Evolutionary conservation across 2,888 invertebrate species (phyloP).

Genomic region (Trichacis sp.): DNA sequence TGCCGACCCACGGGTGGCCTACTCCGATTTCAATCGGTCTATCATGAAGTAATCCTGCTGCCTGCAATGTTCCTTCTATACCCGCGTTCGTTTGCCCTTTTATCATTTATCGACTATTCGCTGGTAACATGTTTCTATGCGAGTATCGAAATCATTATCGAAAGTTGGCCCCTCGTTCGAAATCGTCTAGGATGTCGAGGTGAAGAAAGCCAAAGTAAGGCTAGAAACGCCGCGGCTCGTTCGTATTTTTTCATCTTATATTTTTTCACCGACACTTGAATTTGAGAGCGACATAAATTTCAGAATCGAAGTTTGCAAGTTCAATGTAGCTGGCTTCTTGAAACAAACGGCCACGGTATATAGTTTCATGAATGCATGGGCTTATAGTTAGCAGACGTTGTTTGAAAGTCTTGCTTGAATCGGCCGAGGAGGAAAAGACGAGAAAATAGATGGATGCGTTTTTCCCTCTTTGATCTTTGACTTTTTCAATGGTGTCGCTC

Average conservation of each 20-base stretch:
- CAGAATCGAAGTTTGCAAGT: neutral
- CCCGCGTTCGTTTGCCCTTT: neutral
- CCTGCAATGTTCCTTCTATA: no score
- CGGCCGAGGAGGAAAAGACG: neutral
- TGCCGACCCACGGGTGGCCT: no score
- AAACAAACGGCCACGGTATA: neutral
- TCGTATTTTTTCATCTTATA: neutral
- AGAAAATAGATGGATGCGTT: neutral
- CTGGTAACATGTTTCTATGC: no score
- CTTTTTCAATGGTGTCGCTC: neutral
- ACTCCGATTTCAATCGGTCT: no score
- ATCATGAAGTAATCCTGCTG: no score
- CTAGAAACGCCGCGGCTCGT: neutral
- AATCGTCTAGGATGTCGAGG: neutral
- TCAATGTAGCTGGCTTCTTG: neutral
- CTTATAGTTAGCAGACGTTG: no score
- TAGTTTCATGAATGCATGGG: no score
- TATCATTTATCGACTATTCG: no score
- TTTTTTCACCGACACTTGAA: neutral
- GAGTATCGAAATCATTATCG: no score
- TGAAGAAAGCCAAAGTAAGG: neutral
- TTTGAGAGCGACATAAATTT: neutral
- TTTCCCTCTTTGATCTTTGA: neutral
- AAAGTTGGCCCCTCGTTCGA: no score
- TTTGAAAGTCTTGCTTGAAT: neutral